These are phyloP conservation scores for Hycleus cichorii DNA, from an alignment of 1,140 invertebrate genomes.

Conservation along the genomic window DNA sequence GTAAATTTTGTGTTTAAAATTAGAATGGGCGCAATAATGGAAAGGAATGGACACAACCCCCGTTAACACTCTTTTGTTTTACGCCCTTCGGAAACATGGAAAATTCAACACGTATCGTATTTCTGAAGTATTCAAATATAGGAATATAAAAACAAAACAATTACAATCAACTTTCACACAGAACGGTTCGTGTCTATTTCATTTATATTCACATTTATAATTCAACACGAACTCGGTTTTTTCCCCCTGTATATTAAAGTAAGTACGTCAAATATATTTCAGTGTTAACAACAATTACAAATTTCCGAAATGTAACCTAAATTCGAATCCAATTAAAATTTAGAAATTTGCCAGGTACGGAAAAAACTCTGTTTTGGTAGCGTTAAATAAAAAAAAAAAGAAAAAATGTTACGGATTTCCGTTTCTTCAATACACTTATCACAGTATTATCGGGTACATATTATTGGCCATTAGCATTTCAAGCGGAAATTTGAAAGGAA, in stretches of 20 bases:
- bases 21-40: neutral
- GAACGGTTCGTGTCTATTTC: slow-evolving; percentile 9
- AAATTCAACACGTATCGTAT: slow-evolving; percentile 11
- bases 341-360: too few relatives aligned
- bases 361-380: too few relatives aligned
- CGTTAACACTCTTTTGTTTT: too few relatives aligned
- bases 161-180: slow-evolving; percentile 8
- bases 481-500: slow-evolving; percentile 30
- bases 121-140: slow-evolving; percentile 7
- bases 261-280: too few relatives aligned
- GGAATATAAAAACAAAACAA: neutral
- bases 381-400: neutral
- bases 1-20: slow-evolving; percentile 8
- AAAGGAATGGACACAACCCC: too few relatives aligned
- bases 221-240: slow-evolving; percentile 6
- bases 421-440: slow-evolving; percentile 6
- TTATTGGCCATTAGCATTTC: slow-evolving; percentile 30
- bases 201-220: slow-evolving; percentile 4
- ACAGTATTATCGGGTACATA: slow-evolving; percentile 21
- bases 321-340: too few relatives aligned
- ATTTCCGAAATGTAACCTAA: too few relatives aligned
- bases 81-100: neutral
- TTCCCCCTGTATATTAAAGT: neutral
- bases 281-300: too few relatives aligned
- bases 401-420: slow-evolving; percentile 8